These are phyloP conservation scores for Tetramorium bicarinatum DNA, from an alignment of 2,888 invertebrate genomes.

Conservation along the genomic window DNA sequence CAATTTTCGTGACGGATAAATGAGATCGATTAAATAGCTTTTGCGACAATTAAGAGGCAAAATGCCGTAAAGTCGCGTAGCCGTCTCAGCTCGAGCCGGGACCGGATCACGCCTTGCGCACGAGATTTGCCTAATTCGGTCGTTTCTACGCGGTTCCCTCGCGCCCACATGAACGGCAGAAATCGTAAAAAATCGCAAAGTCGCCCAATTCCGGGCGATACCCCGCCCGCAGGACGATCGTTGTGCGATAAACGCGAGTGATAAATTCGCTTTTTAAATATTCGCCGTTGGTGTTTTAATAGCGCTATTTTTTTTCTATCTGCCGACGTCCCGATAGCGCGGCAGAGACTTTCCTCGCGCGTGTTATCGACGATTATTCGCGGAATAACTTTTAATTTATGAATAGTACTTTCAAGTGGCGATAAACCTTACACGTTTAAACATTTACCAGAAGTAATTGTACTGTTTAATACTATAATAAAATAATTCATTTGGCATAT, in stretches of 20 bases:
- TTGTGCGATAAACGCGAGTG: constrained; percentile 40
- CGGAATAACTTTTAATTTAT: neutral
- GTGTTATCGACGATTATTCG: neutral
- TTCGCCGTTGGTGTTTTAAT: constrained; percentile 27
- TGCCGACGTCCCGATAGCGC: constrained; percentile 4
- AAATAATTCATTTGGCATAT: neutral
- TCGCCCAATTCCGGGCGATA: constrained; percentile 13
- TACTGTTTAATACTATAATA: neutral
- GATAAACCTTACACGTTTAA: neutral
- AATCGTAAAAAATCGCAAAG: constrained; percentile 45
- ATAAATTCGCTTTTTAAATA: constrained; percentile 44
- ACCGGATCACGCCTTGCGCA: neutral
- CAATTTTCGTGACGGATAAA: neutral
- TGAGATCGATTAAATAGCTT: neutral
- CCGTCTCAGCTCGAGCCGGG: neutral
- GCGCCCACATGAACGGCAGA: constrained; percentile 32
- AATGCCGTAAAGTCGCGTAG: neutral
- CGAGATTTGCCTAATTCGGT: constrained; percentile 71
- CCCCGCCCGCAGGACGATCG: constrained; percentile 12
- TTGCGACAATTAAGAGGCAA: neutral
- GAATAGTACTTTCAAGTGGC: neutral
- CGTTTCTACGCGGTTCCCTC: constrained; percentile 65
- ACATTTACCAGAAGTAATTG: neutral
- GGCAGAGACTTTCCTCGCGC: neutral
- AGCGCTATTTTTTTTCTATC: constrained; percentile 49